Evolutionary conservation across 2,797 vertebrate species (phyloP).

Genomic region (Hemibagrus guttatus): DNA sequence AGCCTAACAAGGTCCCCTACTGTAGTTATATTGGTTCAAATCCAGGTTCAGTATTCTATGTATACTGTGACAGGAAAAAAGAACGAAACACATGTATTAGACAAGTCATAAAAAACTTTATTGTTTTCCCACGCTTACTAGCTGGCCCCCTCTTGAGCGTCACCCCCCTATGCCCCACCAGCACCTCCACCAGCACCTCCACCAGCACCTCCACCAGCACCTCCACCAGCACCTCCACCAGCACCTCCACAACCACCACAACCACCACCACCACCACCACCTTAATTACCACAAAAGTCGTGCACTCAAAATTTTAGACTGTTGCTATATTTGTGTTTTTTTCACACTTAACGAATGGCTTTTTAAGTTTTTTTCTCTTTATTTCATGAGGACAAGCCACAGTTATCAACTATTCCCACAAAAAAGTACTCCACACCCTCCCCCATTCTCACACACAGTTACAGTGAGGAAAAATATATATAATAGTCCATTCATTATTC

Average conservation of each 20-base stretch:
- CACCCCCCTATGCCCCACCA: neutral
- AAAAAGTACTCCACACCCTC: neutral
- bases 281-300: neutral
- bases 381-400: neutral
- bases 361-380: neutral
- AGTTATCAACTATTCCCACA: neutral
- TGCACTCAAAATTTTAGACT: neutral
- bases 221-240: neutral
- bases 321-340: neutral
- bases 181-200: too few species aligned
- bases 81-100: slow-evolving; percentile 12
- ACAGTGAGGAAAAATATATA: slow-evolving; percentile 1
- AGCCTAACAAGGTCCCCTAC: neutral
- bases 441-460: slow-evolving; percentile 1
- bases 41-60: neutral
- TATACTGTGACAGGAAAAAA: slow-evolving; percentile 14
- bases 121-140: slow-evolving; percentile 38
- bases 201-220: too few species aligned
- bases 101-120: slow-evolving; percentile 41
- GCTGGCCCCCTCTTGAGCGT: slow-evolving; percentile 5
- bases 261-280: neutral
- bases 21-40: neutral
- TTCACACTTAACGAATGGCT: neutral
- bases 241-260: neutral
- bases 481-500: slow-evolving; percentile 15